A percentile compares a stretch with the other conserved stretches of the same genome.
phyloP scores from a whole-genome alignment of 2,113 vertebrate species.

The Hippopotamus amphibius region DNA sequence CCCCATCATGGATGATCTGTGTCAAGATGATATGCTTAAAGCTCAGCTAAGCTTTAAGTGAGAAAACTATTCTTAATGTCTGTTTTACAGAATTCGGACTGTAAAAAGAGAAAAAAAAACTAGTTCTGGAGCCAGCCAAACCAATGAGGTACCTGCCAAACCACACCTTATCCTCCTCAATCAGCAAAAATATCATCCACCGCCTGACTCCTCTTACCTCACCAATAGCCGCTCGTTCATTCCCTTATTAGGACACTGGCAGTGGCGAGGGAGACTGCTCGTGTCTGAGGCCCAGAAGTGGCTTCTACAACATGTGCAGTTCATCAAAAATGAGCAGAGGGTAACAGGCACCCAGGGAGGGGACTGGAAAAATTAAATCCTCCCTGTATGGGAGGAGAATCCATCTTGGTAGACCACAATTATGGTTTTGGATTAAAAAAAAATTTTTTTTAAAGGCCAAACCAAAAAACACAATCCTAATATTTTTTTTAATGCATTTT shows the following conservation, averaged over 20 bases:
- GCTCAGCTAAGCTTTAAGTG: neutral
- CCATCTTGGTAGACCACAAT: conserved; percentile 76
- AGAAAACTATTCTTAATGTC: conserved; percentile 60
- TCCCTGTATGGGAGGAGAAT: conserved; percentile 47
- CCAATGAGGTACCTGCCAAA: conserved; percentile 86
- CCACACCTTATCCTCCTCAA: conserved; percentile 88
- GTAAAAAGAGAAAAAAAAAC: conserved; percentile 75
- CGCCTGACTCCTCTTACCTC: conserved; percentile 85
- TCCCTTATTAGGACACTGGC: conserved; percentile 89
- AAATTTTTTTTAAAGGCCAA: conserved; percentile 58
- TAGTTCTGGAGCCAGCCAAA: conserved; percentile 84
- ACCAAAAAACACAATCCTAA: conserved; percentile 53
- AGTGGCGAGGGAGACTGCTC: conserved; percentile 64
- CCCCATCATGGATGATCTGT: neutral
- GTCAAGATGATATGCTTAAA: conserved; percentile 46
- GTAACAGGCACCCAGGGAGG: conserved; percentile 72
- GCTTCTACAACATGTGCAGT: conserved; percentile 82
- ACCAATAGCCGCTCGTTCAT: conserved; percentile 76
- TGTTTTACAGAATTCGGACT: conserved; percentile 79
- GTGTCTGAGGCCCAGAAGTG: conserved; percentile 64
- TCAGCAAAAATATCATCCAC: conserved; percentile 83
- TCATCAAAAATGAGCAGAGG: conserved; percentile 83
- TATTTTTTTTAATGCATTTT: conserved; percentile 60
- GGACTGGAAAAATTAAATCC: conserved; percentile 81
- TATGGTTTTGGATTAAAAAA: conserved; percentile 77